These are phyloP conservation scores for Hypsibius dujardini DNA, from an alignment of 1,140 invertebrate genomes.

Conservation along the genomic window DNA sequence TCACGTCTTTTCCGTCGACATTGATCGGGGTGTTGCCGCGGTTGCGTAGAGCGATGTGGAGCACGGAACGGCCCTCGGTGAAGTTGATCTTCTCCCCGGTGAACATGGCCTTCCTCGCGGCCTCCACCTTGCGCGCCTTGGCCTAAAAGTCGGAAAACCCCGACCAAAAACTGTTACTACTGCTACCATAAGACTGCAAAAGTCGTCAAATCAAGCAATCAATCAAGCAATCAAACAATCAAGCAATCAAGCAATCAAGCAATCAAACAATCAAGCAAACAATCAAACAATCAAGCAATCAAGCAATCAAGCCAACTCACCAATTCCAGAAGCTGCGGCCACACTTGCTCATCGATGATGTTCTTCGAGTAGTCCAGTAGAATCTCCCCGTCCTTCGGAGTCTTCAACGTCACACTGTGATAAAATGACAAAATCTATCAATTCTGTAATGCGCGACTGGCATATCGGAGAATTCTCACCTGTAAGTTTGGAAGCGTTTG, in stretches of 20 bases:
- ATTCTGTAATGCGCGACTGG: neutral
- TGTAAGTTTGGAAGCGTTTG: slow-evolving; percentile 58
- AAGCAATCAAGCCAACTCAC: slow-evolving; percentile 33
- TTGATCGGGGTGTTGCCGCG: slow-evolving; percentile 54
- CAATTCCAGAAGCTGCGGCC: slow-evolving; percentile 57
- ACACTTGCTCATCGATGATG: slow-evolving; percentile 56
- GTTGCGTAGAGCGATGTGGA: slow-evolving; percentile 85
- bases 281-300: no score
- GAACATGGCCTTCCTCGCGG: slow-evolving; percentile 81
- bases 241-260: slow-evolving; percentile 12
- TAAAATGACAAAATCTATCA: slow-evolving; percentile 23
- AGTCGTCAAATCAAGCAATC: slow-evolving; percentile 17
- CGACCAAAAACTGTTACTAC: no score
- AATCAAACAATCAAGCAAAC: neutral
- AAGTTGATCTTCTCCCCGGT: slow-evolving; percentile 86
- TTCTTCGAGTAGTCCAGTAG: slow-evolving; percentile 94
- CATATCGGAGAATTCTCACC: slow-evolving; percentile 37
- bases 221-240: slow-evolving; percentile 21
- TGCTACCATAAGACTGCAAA: slow-evolving; percentile 20
- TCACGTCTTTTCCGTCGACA: slow-evolving; percentile 68
- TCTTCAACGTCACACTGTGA: slow-evolving; percentile 49
- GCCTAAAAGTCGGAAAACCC: slow-evolving; percentile 41
- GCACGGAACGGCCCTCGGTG: slow-evolving; percentile 82
- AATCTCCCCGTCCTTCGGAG: slow-evolving; percentile 66
- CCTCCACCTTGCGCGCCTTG: slow-evolving; percentile 57